A percentile compares a stretch with the other conserved stretches of the same genome.
Conservation (phyloP, 2,797 vertebrate genomes). For the Lagocephalus sceleratus region DNA sequence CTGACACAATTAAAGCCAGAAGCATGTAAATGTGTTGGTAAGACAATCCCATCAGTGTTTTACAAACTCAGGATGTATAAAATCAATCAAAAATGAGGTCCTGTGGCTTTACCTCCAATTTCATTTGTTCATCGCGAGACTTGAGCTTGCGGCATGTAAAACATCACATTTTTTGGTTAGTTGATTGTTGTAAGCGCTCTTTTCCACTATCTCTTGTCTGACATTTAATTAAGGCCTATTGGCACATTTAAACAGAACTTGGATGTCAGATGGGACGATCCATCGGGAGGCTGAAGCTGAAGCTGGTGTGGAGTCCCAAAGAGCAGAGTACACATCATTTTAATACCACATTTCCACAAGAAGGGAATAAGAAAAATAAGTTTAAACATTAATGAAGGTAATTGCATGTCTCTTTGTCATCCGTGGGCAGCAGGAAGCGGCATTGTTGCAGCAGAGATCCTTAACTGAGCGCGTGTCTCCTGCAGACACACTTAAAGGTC, state of each 20-base stretch:
- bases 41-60: no score
- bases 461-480: slow-evolving; percentile 65
- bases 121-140: no score
- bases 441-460: slow-evolving; percentile 61
- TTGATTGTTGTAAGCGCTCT: not conserved
- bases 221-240: slow-evolving; percentile 6
- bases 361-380: slow-evolving; percentile 13
- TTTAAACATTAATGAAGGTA: slow-evolving; percentile 48
- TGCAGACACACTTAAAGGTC: slow-evolving; percentile 71
- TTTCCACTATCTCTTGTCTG: not conserved
- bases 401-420: slow-evolving; percentile 50
- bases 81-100: no score
- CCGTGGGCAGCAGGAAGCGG: slow-evolving; percentile 47
- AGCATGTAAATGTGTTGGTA: no score
- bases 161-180: no score
- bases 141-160: no score
- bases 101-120: no score
- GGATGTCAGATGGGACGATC: slow-evolving; percentile 19
- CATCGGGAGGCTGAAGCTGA: slow-evolving; percentile 5
- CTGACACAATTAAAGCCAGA: no score
- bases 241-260: slow-evolving; percentile 8
- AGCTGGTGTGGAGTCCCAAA: slow-evolving; percentile 30
- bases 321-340: slow-evolving; percentile 36
- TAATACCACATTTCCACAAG: slow-evolving; percentile 18
- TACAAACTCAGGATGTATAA: no score